Evolutionary conservation across 2,888 invertebrate genomes (phyloP), one percentile per base, ranked within the genome.

Genomic region (Melanotus villosus): DNA sequence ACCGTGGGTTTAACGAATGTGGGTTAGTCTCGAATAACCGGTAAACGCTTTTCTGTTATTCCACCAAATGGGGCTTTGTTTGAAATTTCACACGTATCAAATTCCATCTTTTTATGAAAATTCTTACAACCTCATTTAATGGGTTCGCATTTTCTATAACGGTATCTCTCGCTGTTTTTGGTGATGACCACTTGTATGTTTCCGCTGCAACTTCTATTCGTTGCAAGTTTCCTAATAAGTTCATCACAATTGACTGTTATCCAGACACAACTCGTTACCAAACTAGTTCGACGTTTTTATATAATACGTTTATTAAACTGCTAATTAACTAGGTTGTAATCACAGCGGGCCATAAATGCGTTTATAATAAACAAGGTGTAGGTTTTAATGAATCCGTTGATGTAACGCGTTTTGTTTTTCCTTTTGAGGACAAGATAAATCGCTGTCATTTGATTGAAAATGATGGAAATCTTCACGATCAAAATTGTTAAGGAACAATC

Each of bases 171-270:
- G 38, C 57, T 57, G 23, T 41, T 57, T 57, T 57, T 57, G 38
- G 41, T 26, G 47, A 47, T 47, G 47, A 47, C 47, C 47, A 47
- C 47, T 26, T 41, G 38, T 57, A 23, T 12, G 41, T 57, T 38
- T 57, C 57, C 57, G 14, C 1, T 57, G 26, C 26, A 47, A 38
- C 41, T 57, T 57, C 41, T 57, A 41, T 41, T 56, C 14, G 57
- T 26, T 10, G 38, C 57, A 57, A 57, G 57, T 57, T 57, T 36
- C 57, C 57, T 41, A 57, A 57, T 57, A 57, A 57, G 57, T 57
- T 57, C 57, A 57, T 57, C 41, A 41, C 52, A 26, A 38, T 26
- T 26, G 56, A 36, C 38, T 32, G 57, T 41, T 57, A 16, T 34
- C 41, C 4, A 41, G 41, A 41, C 41, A 16, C 41, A 41, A 16